These are phyloP conservation scores for Noctua comes DNA, from an alignment of 2,888 invertebrate genomes.

Conservation along the genomic window DNA sequence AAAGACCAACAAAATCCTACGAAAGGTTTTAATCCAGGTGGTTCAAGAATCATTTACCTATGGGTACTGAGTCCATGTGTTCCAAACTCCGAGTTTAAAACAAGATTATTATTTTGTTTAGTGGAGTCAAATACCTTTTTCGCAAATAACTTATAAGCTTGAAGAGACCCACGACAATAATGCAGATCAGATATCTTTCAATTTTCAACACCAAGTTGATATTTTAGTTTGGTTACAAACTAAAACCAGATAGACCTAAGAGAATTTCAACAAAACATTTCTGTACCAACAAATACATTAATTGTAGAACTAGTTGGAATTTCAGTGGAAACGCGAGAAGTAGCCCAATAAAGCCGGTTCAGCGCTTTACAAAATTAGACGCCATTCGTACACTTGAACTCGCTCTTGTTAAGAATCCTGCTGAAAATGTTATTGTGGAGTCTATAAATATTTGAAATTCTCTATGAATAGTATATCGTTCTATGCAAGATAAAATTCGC, in stretches of 20 bases:
- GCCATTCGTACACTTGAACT: slow-evolving; percentile 37
- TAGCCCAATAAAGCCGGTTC: slow-evolving; percentile 40
- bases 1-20: background rate
- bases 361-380: slow-evolving; percentile 59
- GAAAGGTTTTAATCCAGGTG: background rate
- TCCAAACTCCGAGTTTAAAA: background rate
- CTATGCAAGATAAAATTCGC: background rate
- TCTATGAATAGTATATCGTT: slow-evolving; percentile 29
- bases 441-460: slow-evolving; percentile 41
- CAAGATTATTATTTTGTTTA: background rate
- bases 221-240: background rate
- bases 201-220: background rate
- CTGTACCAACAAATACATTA: slow-evolving; percentile 34
- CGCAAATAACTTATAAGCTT: background rate
- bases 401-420: slow-evolving; percentile 27
- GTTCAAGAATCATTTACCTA: background rate
- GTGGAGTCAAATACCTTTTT: background rate
- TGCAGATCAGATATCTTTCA: background rate
- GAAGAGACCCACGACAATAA: no score
- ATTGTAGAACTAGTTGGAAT: slow-evolving; percentile 36
- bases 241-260: background rate
- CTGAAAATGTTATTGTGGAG: slow-evolving; percentile 47
- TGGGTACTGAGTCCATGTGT: background rate
- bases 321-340: slow-evolving; percentile 31
- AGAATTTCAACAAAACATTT: slow-evolving; percentile 24